Evolutionary conservation across 2,797 vertebrate genomes (phyloP).

Genomic region (Chrysocyon brachyurus): DNA sequence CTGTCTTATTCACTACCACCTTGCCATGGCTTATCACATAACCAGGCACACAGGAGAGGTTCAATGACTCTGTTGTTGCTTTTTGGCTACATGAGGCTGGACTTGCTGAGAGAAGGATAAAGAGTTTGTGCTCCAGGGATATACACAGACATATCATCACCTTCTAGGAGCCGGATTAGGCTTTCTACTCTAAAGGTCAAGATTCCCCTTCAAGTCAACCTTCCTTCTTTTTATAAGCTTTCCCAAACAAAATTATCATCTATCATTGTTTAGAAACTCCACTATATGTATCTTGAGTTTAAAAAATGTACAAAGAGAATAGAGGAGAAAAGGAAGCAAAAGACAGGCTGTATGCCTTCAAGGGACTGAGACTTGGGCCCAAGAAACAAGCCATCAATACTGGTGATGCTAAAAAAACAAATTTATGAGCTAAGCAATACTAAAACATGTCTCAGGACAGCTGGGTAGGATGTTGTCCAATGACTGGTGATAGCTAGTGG

Average conservation of each 20-base stretch:
- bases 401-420: neutral
- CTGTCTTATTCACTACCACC: neutral
- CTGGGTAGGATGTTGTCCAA: neutral
- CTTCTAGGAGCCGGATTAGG: neutral
- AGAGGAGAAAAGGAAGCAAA: neutral
- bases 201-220: neutral
- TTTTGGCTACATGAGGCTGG: neutral
- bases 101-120: neutral
- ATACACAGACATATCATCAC: neutral
- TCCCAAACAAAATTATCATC: constrained; percentile 16
- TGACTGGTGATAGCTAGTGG: neutral
- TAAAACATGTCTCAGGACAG: neutral
- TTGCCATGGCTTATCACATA: neutral
- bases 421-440: neutral
- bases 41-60: neutral
- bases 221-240: constrained; percentile 52
- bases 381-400: neutral
- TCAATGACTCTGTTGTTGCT: neutral
- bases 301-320: neutral
- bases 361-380: neutral
- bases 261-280: neutral
- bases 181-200: neutral
- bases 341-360: neutral
- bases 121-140: neutral
- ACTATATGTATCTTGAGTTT: neutral